These are phyloP conservation scores for Plestiodon gilberti DNA, from an alignment of 2,113 vertebrate genomes.

Conservation along the genomic window DNA sequence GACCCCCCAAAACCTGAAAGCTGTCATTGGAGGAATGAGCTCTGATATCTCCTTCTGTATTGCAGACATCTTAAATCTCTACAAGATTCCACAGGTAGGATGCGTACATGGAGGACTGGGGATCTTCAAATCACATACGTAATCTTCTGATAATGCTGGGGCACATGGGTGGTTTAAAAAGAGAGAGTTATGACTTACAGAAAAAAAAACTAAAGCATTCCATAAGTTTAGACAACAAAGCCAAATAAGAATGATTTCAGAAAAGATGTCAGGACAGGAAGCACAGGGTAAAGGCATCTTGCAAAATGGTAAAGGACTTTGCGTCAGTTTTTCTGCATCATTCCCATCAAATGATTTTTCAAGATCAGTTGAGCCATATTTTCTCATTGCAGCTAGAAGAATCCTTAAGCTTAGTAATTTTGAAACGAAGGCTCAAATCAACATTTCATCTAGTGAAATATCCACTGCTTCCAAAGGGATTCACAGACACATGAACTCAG, in stretches of 20 bases:
- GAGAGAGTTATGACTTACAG: no score
- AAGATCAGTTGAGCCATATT: background rate
- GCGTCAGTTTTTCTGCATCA: no score
- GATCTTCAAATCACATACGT: background rate
- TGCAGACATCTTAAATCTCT: background rate
- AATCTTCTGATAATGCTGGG: background rate
- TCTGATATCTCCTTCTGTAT: background rate
- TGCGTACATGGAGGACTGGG: no score
- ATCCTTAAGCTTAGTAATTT: background rate
- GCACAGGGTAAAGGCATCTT: no score
- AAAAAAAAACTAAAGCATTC: no score
- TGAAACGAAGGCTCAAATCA: background rate
- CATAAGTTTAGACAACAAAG: no score
- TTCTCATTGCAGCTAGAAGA: background rate
- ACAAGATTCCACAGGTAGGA: constrained; percentile 16
- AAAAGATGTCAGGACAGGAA: no score
- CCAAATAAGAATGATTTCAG: no score
- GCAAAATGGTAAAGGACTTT: no score
- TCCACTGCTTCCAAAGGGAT: no score
- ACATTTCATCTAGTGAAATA: background rate
- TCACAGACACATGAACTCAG: background rate
- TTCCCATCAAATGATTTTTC: no score
- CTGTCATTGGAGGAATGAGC: background rate
- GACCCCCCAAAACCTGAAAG: background rate
- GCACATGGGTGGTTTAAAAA: no score